Evolutionary conservation across 1,140 invertebrate genomes (phyloP).

Genomic region (Rhyzopertha dominica): DNA sequence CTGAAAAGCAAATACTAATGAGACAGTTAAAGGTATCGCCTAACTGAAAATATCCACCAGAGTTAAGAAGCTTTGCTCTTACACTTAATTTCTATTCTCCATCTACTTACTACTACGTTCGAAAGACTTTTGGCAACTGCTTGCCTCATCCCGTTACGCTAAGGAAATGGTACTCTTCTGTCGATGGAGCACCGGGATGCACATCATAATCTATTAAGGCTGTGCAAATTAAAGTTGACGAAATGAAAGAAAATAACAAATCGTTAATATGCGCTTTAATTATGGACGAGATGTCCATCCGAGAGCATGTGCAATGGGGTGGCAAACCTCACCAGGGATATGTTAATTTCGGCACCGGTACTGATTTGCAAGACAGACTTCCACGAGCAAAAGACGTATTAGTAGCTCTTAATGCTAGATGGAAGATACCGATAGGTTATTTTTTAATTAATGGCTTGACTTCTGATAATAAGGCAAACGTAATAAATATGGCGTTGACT

Average conservation of each 20-base stretch:
- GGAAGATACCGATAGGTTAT: conserved; percentile 38
- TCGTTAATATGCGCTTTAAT: conserved; percentile 12
- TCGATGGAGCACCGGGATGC: conserved; percentile 35
- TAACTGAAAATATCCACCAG: conserved; percentile 10
- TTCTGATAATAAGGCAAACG: conserved; percentile 25
- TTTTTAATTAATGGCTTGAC: conserved; percentile 31
- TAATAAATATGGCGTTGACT: conserved; percentile 27
- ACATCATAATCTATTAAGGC: no score
- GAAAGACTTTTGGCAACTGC: conserved; percentile 25
- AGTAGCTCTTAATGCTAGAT: conserved; percentile 29
- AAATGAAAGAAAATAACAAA: conserved; percentile 1
- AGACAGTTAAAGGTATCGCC: no score
- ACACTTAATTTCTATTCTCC: conserved; percentile 37
- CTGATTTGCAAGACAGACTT: conserved; percentile 14
- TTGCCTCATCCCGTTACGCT: conserved; percentile 34
- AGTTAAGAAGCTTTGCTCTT: conserved; percentile 31
- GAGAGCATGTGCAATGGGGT: conserved; percentile 25
- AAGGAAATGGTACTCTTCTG: conserved; percentile 33
- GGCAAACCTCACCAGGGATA: conserved; percentile 20
- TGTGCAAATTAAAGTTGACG: background rate
- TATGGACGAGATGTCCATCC: conserved; percentile 32
- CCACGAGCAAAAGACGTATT: conserved; percentile 31
- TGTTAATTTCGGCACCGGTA: conserved; percentile 21
- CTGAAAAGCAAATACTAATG: no score
- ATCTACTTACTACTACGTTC: conserved; percentile 26